Evolutionary conservation across 1,140 invertebrate species (phyloP), one percentile per base, ranked within the genome.

Genomic region (Drosophila lini): DNA sequence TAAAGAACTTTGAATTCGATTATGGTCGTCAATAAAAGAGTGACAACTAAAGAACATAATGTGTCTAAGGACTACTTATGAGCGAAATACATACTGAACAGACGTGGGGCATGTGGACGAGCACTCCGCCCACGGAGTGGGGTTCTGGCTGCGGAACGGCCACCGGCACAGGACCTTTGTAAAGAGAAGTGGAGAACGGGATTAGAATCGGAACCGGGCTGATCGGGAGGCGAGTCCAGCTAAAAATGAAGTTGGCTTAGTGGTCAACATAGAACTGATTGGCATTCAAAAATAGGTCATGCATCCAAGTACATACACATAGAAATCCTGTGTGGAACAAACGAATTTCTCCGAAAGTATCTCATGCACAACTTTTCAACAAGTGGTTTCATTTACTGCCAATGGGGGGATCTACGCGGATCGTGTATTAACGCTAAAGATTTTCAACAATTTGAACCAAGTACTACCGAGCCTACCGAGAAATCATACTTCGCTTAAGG

Each of bases 31-130:
- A 73, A 77, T 78, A 53, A 52, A 80, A 44, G 59, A 58, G 70
- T 82, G 57, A 68, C 55, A 89, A 90, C 84, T 67, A 84, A 90
- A 81, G 60, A 84, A 78, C 68, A 60, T 74, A 84, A 84, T 41
- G 64, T 86, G 48, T 41, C n/a, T 13, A 52, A 10, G n/a, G 19
- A 52, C 62, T 41, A 25, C 45, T 42, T 45, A 62, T 64, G 48
- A 48, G 60, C 69, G 44, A 63, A 85, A 92, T 93, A 93, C 93
- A 93, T 93, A 93, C 93, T 92, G 92, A 94, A 95, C 95, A 94
- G 93, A 97, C 97, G 94, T 97, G 96, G 75, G 97, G 97, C 97
- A 97, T 97, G 89, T 97, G 96, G 80, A 97, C 96, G 70, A 97
- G 94, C 65, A 97, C 96, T 59, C 96, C 96, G 71, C 96, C 96